A percentile compares a stretch with the other conserved stretches of the same genome.
Evolutionary conservation across 2,113 vertebrate genomes (phyloP).

Genomic region (Onychostruthus taczanowskii): DNA sequence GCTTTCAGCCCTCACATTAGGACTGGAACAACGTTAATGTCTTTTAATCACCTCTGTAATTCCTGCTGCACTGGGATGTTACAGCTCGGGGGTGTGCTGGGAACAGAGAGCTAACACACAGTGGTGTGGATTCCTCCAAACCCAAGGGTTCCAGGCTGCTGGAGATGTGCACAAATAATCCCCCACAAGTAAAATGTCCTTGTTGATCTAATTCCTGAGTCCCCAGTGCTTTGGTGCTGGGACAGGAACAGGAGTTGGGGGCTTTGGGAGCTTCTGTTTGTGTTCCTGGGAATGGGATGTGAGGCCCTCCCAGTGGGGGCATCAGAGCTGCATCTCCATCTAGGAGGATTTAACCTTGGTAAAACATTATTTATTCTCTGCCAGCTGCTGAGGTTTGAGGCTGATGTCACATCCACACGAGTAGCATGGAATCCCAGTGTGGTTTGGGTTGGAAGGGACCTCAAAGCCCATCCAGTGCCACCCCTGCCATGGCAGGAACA

Average conservation of each 20-base stretch:
- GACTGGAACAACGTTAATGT: background rate
- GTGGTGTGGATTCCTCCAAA: background rate
- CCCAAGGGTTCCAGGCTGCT: background rate
- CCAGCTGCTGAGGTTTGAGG: background rate
- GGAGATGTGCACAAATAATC: background rate
- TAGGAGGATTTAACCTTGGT: background rate
- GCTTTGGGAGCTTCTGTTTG: background rate
- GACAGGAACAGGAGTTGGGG: rapidly evolving
- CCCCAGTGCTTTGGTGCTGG: background rate
- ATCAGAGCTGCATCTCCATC: background rate
- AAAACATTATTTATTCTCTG: background rate
- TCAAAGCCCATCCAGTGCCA: background rate
- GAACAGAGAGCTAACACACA: rapidly evolving
- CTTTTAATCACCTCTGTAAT: background rate
- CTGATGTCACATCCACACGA: rapidly evolving
- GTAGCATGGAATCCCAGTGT: background rate
- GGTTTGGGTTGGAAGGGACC: background rate
- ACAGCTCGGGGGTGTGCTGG: background rate
- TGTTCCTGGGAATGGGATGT: background rate
- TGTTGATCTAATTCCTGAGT: background rate
- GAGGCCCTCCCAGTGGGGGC: rapidly evolving
- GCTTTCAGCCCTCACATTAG: background rate
- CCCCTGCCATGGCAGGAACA: no score
- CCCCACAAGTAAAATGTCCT: no score
- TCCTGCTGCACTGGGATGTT: background rate